phyloP scores from a whole-genome alignment of 2,888 invertebrate species.

The Spodoptera exigua region DNA sequence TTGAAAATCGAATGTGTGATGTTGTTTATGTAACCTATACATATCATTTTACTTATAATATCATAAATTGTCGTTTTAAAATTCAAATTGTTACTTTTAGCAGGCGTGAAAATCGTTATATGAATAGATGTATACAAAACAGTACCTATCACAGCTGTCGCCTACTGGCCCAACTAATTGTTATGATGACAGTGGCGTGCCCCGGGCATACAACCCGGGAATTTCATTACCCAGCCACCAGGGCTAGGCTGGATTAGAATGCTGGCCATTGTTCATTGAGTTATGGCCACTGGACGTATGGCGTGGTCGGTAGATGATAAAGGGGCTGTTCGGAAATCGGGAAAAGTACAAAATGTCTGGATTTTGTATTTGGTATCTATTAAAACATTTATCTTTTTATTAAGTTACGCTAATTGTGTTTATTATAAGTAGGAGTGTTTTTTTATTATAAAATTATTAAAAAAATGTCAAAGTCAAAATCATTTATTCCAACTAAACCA shows the following conservation, averaged over 20 bases:
- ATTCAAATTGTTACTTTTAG: too few species aligned
- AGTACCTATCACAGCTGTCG: conserved; percentile 10
- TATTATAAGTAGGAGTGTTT: too few species aligned
- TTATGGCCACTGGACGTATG: conserved; percentile 74
- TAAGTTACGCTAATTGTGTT: too few species aligned
- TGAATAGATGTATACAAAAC: not conserved
- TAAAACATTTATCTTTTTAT: too few species aligned
- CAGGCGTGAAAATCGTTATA: too few species aligned
- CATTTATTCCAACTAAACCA: too few species aligned
- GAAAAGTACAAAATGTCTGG: conserved; percentile 1
- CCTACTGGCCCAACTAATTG: conserved; percentile 61
- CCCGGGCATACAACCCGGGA: conserved; percentile 69
- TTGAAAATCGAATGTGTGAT: too few species aligned
- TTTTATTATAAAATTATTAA: too few species aligned
- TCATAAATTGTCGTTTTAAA: too few species aligned
- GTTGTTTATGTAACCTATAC: too few species aligned
- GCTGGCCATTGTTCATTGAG: conserved; percentile 83
- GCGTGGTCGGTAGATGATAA: conserved; percentile 62
- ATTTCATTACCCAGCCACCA: conserved; percentile 81
- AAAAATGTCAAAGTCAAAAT: too few species aligned
- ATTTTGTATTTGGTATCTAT: not conserved
- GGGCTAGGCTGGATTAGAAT: conserved; percentile 74
- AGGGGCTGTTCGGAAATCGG: conserved; percentile 13
- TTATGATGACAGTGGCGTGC: conserved; percentile 60
- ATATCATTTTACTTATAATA: too few species aligned